phyloP scores from a whole-genome alignment of 2,113 vertebrate species.

The Amazona guildingii region DNA sequence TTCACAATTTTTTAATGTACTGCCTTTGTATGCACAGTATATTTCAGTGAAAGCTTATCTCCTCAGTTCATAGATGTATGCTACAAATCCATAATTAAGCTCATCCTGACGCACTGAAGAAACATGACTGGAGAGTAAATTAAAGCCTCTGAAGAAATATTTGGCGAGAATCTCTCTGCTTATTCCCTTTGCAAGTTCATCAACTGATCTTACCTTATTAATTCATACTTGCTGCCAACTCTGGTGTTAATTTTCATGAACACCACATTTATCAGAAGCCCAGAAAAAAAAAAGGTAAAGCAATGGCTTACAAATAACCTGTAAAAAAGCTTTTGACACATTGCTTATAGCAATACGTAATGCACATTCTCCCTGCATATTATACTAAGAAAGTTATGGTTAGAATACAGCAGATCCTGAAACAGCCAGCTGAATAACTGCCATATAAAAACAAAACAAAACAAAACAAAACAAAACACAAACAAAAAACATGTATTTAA shows the following conservation, averaged over 20 bases:
- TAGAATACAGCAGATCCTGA: background rate
- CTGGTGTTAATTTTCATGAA: background rate
- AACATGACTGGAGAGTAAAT: background rate
- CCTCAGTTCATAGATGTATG: background rate
- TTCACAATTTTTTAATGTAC: background rate
- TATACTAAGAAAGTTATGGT: background rate
- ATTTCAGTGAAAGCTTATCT: background rate
- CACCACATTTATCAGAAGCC: background rate
- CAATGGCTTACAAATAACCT: background rate
- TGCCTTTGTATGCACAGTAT: background rate
- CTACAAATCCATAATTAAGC: background rate
- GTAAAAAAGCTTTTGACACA: background rate
- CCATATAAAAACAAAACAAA: background rate
- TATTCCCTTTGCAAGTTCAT: background rate
- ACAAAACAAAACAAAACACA: no score
- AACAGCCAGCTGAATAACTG: background rate
- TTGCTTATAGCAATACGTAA: background rate
- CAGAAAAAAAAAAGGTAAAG: background rate
- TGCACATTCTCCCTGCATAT: background rate
- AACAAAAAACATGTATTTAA: background rate
- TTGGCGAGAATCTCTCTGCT: background rate
- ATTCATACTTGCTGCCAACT: background rate
- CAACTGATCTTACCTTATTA: background rate
- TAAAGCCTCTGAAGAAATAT: background rate
- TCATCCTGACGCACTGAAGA: background rate